Percentiles rank a stretch among this genome's conserved stretches.
These are phyloP conservation scores for Holacanthella duospinosa DNA, from an alignment of 2,888 invertebrate genomes.

Conservation along the genomic window DNA sequence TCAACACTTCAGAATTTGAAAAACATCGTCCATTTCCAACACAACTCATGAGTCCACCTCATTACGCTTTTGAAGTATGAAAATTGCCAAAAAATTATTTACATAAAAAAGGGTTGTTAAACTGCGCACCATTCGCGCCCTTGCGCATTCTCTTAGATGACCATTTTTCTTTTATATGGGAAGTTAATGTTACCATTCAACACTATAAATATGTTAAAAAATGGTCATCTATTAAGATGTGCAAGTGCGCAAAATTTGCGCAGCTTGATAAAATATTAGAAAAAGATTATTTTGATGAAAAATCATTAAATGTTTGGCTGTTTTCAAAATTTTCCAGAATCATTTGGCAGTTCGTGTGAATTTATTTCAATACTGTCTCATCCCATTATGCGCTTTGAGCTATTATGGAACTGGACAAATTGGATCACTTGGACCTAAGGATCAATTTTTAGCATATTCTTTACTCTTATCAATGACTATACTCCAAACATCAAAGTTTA, in stretches of 20 bases:
- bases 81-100: no score
- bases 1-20: not conserved
- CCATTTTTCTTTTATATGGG: no score
- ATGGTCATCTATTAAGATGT: no score
- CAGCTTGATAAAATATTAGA: no score
- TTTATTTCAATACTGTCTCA: not conserved
- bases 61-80: not conserved
- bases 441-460: not conserved
- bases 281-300: no score
- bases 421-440: not conserved
- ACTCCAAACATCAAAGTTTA: not conserved
- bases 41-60: not conserved
- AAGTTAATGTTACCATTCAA: no score
- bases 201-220: no score
- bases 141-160: no score
- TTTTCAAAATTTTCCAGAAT: not conserved
- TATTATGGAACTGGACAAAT: not conserved
- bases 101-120: no score
- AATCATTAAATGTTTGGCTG: not conserved
- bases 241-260: no score
- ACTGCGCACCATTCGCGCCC: no score
- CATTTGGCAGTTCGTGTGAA: not conserved
- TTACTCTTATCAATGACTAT: not conserved
- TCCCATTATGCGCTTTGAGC: not conserved
- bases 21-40: not conserved